phyloP scores from a whole-genome alignment of 2,797 vertebrate species.

The Lycodopsis pacificus region DNA sequence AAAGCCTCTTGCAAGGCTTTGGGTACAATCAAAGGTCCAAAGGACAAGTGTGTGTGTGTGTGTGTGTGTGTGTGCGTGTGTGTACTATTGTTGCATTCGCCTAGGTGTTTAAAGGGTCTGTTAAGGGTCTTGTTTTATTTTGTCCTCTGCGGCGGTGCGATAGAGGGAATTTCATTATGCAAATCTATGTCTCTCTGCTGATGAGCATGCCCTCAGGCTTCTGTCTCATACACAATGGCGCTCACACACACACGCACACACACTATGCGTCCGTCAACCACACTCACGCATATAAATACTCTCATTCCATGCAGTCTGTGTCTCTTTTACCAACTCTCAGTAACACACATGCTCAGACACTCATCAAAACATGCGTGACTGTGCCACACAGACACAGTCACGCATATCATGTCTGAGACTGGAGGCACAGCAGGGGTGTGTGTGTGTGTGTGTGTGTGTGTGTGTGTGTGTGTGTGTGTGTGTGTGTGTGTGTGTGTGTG shows the following conservation, averaged over 20 bases:
- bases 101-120: constrained; percentile 72
- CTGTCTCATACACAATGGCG: constrained; percentile 64
- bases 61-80: constrained; percentile 24
- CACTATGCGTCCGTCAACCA: constrained; percentile 21
- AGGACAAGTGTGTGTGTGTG: constrained; percentile 41
- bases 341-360: constrained; percentile 56
- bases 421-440: constrained; percentile 42
- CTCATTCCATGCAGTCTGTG: constrained; percentile 47
- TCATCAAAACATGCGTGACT: constrained; percentile 71
- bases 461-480: constrained; percentile 14
- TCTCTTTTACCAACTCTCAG: constrained; percentile 23
- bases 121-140: constrained; percentile 77
- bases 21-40: constrained; percentile 46
- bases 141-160: constrained; percentile 70
- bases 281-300: constrained; percentile 60
- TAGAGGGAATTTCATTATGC: constrained; percentile 82
- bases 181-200: constrained; percentile 77
- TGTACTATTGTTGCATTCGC: constrained; percentile 57
- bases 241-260: constrained; percentile 31
- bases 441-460: constrained; percentile 27
- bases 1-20: constrained; percentile 29
- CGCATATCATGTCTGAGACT: constrained; percentile 73
- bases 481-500: constrained; percentile 29
- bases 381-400: constrained; percentile 66
- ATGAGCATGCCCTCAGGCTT: constrained; percentile 79